Base-by-base conservation (phyloP, 2,797 vertebrate genomes). In the Myotis myotis region DNA sequence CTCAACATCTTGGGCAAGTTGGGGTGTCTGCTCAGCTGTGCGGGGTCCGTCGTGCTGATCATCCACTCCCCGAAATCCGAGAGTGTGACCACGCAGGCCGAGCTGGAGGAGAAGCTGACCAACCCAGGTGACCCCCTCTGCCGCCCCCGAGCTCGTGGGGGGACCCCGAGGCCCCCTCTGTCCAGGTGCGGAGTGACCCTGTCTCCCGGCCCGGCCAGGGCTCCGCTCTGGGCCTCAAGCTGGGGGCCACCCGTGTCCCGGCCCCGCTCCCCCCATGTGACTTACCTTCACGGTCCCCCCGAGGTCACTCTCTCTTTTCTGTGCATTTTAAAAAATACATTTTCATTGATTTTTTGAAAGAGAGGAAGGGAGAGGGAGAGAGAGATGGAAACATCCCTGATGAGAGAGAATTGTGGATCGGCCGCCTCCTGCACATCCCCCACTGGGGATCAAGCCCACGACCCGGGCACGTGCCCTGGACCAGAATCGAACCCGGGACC, bases 1-100 rank as follows among this genome's bases (percentile, higher is more conserved):
- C 98, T 99, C 92, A 99, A 99, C 97, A 97, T 99, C 96, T 98
- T 99, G 98, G 99, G 99, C 91, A 99, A 99, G 97, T 98, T 99
- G 36, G 99, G 99, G 70, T 99, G 99, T 97, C 97, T 99, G 44
- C 97, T 99, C 83, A 99, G 99, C 96, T 99, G 99, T 72, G 99
- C 99, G 44, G 99, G 99, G 17, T 99, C 99, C 33, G 98, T 99
- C 25, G 98, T 99, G 96, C 98, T 99, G 44, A 99, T 99, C 93
- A 98, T 99, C 96, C 99, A 99, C 89, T 99, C 99, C 47, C 99
- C 99, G 0, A 99, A 99, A 97, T 98, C 99, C 0, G 99, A 99
- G 92, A 98, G 98, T 57, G 98, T 99, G 76, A 99, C 98, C 0
- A 99, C 99, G 1, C 98, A 99, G 94, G 98, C 98, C n/a, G 98